Evolutionary conservation across 2,888 invertebrate genomes (phyloP), one percentile per base, ranked within the genome.

Genomic region (Drosophila neonasuta): DNA sequence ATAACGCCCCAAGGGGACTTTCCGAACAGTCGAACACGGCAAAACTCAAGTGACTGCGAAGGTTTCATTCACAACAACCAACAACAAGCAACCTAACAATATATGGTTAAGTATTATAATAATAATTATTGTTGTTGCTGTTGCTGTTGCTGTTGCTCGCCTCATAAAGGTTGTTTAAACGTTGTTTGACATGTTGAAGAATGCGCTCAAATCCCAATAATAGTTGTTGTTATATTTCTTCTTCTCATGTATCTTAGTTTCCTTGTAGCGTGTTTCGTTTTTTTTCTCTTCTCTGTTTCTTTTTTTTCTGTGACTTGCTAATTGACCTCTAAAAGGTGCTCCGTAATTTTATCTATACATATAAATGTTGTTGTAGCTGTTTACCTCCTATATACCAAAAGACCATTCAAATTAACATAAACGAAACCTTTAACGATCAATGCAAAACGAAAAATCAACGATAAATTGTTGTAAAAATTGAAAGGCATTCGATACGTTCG

Each of bases 291-390:
- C 17, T 55, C 32, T 64, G 44, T 57, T 20, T 24, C 62, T 34
- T 55, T 36, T 64, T 46, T 57, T 20, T 24, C 62, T 70, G 63
- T 65, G 74, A 72, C 72, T 80, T 64, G 69, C 78, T 85, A 81
- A 81, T 85, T 81, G 81, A 86, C 81, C 81, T 81, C 80, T 62
- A 86, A 80, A 73, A 68, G 66, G 71, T 71, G 77, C 59, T 48
- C 55, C 50, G 65, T 65, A 80, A 63, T 61, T 66, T 62, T 49
- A 41, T 17, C 10, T 30, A 36, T 44, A 32, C 17, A 24, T 30
- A 24, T 39, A 41, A 13, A 36, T 36, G 36, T 36, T 36, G 39
- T 41, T 41, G 20, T 29, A 13, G 48, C 32, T 29, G 13, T 52
- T 13, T 60, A 44, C 45, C 52, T 45, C 10, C 45, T 32, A 55